These are phyloP conservation scores for Mechanitis messenoides DNA, from an alignment of 2,888 invertebrate genomes.

Conservation along the genomic window DNA sequence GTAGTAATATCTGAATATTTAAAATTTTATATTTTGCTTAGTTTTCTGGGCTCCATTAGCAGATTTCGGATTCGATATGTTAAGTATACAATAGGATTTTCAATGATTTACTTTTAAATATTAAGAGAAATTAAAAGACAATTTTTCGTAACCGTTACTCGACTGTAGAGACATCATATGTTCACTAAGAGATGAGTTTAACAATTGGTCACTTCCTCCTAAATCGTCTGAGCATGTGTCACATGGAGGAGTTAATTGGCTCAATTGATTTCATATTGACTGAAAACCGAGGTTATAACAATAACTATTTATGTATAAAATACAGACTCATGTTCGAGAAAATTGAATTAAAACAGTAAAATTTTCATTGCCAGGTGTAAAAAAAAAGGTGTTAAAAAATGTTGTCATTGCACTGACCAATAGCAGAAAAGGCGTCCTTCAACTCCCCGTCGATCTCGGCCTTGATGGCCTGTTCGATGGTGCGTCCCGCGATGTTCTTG, in stretches of 20 bases:
- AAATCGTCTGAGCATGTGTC: conserved; percentile 8
- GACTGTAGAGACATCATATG: too few relatives aligned
- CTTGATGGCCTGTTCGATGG: conserved; percentile 84
- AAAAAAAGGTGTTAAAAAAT: not conserved
- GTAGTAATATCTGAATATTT: too few relatives aligned
- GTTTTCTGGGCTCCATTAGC: too few relatives aligned
- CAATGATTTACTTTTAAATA: too few relatives aligned
- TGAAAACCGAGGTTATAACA: not conserved
- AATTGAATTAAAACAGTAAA: too few relatives aligned
- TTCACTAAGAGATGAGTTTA: not conserved
- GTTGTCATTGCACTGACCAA: conserved; percentile 69
- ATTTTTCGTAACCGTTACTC: too few relatives aligned
- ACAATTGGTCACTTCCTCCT: conserved; percentile 14
- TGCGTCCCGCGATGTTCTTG: conserved; percentile 82
- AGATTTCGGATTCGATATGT: too few relatives aligned
- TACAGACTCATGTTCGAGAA: too few relatives aligned
- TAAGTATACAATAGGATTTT: too few relatives aligned
- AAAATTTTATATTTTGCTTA: too few relatives aligned
- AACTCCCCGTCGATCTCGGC: conserved; percentile 81
- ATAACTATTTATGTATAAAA: not conserved
- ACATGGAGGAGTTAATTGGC: not conserved
- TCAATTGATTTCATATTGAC: not conserved
- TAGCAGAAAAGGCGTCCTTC: conserved; percentile 81
- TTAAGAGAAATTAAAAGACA: too few relatives aligned
- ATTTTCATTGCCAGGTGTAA: not conserved